phyloP scores from a whole-genome alignment of 2,888 invertebrate species.

The Microchrysa polita region DNA sequence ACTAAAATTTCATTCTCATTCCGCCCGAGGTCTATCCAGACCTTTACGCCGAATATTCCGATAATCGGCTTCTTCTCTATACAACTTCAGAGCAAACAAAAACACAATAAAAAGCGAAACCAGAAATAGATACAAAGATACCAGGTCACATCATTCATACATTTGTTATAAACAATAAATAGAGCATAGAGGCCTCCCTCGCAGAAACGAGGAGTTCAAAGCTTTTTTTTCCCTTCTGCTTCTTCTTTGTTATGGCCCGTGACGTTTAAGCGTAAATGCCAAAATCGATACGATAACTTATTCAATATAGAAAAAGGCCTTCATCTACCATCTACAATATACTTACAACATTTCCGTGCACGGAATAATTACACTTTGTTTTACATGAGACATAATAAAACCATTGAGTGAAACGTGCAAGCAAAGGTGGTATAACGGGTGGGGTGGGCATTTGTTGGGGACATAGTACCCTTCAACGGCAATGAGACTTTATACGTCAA shows the following conservation, averaged over 20 bases:
- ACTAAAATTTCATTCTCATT: no score
- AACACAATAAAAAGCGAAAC: no score
- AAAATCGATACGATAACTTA: slow-evolving; percentile 20
- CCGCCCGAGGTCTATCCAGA: no score
- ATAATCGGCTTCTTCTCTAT: not conserved
- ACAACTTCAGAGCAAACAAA: no score
- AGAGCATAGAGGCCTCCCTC: no score
- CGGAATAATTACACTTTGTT: slow-evolving; percentile 21
- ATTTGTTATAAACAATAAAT: slow-evolving; percentile 34
- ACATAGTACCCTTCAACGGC: no score
- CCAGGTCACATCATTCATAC: slow-evolving; percentile 21
- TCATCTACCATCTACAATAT: no score
- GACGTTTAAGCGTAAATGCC: slow-evolving; percentile 19
- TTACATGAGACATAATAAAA: slow-evolving; percentile 24
- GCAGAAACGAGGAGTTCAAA: not conserved
- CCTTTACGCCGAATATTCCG: not conserved
- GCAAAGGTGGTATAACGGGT: no score
- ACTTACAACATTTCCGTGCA: not conserved
- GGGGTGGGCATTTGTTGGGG: no score
- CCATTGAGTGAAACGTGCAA: slow-evolving; percentile 2
- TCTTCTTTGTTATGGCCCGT: slow-evolving; percentile 6
- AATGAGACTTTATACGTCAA: no score
- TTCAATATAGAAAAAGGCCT: slow-evolving; percentile 6
- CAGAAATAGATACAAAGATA: not conserved
- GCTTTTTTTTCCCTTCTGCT: no score